phyloP scores from a whole-genome alignment of 1,140 invertebrate species.

The Diorhabda carinulata region DNA sequence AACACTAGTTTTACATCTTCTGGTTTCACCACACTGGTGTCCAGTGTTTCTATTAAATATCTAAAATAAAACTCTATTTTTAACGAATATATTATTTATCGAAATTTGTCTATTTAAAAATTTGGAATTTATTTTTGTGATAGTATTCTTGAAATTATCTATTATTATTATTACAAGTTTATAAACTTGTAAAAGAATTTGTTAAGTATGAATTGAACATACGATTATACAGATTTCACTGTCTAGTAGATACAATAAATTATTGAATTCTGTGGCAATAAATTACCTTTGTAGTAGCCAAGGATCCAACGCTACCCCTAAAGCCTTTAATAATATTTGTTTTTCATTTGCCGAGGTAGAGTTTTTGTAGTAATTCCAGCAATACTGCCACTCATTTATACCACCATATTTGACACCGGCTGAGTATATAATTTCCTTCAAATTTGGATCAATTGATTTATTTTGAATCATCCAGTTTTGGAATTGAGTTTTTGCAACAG shows the following conservation, averaged over 20 bases:
- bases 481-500: constrained; percentile 60
- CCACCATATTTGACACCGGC: constrained; percentile 69
- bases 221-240: too few species aligned
- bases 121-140: too few species aligned
- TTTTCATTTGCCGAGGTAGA: constrained; percentile 66
- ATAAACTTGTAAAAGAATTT: too few species aligned
- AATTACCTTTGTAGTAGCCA: constrained; percentile 62
- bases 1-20: constrained; percentile 69
- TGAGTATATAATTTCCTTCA: constrained; percentile 70
- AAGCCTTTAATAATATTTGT: constrained; percentile 61
- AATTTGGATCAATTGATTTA: constrained; percentile 60
- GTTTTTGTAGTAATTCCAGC: constrained; percentile 66
- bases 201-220: too few species aligned
- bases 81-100: background rate
- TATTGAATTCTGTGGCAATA: too few species aligned
- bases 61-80: constrained; percentile 40
- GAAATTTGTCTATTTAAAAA: background rate
- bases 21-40: constrained; percentile 62
- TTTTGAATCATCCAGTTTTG: constrained; percentile 62
- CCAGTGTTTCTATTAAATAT: constrained; percentile 59
- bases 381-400: constrained; percentile 69
- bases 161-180: too few species aligned
- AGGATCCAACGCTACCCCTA: constrained; percentile 67
- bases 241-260: too few species aligned
- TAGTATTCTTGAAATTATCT: too few species aligned